Percentiles rank a stretch among this genome's conserved stretches.
phyloP scores from a whole-genome alignment of 2,113 vertebrate genomes.

The Anarhynchus alexandrinus region DNA sequence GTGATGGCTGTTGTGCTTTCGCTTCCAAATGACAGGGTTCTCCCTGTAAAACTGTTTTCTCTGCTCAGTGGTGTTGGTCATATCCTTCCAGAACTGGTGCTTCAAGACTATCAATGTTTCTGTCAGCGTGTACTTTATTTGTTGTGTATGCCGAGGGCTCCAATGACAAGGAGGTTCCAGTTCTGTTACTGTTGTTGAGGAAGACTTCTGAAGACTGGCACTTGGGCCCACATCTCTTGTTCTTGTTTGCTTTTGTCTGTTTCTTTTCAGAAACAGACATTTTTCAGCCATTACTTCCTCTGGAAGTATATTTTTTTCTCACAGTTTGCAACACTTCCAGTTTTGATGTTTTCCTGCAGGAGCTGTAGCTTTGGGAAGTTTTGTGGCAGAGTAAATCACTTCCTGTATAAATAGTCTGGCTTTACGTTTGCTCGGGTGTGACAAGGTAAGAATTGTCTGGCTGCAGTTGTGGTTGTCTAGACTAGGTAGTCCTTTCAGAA shows the following conservation, averaged over 20 bases:
- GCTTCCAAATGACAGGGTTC: neutral
- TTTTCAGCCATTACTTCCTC: neutral
- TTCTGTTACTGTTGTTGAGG: neutral
- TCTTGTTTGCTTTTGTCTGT: neutral
- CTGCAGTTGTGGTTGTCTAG: neutral
- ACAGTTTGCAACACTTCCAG: neutral
- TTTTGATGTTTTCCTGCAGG: conserved; percentile 4
- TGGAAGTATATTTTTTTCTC: neutral
- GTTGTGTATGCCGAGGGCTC: neutral
- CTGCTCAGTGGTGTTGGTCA: neutral
- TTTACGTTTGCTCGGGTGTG: neutral
- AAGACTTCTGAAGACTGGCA: neutral
- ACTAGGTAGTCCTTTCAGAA: neutral
- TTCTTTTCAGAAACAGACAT: neutral
- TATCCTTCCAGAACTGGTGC: neutral
- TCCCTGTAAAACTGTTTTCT: neutral
- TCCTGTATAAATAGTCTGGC: conserved; percentile 29
- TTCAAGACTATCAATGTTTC: neutral
- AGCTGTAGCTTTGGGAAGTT: conserved; percentile 7
- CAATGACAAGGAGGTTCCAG: neutral
- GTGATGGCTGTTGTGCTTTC: neutral
- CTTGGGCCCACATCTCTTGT: neutral
- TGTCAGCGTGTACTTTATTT: neutral
- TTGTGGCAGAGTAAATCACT: neutral
- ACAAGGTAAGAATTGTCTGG: conserved; percentile 36